phyloP scores from a whole-genome alignment of 2,113 vertebrate genomes.

The Casuarius casuarius region DNA sequence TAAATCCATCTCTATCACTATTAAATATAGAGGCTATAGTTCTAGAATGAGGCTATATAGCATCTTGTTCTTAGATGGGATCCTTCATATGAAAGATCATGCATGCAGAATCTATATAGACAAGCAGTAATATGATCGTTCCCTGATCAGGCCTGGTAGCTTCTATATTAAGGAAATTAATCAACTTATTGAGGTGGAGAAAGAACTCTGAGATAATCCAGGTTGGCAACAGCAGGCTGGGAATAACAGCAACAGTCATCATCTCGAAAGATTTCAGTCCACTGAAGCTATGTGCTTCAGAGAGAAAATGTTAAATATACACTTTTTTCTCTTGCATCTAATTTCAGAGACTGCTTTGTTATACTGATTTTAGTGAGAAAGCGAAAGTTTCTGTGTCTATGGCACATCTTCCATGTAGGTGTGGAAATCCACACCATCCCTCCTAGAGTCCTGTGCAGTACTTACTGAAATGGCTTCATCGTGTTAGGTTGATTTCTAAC shows the following conservation, averaged over 20 bases:
- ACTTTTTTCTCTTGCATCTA: background rate
- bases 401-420: background rate
- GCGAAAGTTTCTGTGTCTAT: background rate
- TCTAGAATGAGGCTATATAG: background rate
- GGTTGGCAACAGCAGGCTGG: background rate
- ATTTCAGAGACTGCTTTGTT: background rate
- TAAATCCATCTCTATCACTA: background rate
- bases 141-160: background rate
- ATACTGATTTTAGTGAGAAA: background rate
- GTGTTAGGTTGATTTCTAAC: background rate
- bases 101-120: background rate
- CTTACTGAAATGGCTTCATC: background rate
- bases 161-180: background rate
- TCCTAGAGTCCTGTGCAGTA: background rate
- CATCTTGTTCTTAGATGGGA: too few relatives aligned
- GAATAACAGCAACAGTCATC: background rate
- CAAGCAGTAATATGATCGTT: background rate
- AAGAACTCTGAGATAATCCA: background rate
- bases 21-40: background rate
- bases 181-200: background rate
- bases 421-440: background rate
- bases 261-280: background rate
- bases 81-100: too few relatives aligned
- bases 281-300: background rate
- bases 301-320: background rate